Base-by-base conservation (phyloP, 2,888 invertebrate genomes). In the Drosophila setosimentum region DNA sequence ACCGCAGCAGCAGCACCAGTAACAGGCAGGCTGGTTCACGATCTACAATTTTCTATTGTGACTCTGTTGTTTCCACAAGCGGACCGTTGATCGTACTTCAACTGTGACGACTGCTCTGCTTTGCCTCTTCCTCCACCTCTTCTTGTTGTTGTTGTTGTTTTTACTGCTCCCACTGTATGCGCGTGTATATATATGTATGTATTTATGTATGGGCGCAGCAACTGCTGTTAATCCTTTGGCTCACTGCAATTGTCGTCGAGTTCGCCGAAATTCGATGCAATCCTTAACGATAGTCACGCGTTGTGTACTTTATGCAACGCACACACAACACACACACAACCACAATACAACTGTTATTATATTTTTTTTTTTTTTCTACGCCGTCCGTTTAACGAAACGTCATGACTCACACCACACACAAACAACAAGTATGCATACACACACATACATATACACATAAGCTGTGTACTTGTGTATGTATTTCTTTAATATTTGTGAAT, bases 371-470 rank as follows among this genome's bases (percentile, higher is more conserved):
- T 61, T 78, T 83, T 78, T 87, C 68, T 80, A 78, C 82, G 82
- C 73, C 86, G 86, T 83, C 69, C 69, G 73, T 73, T 78, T 64
- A 78, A 69, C 79, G 62, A 78, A 83, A 87, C 80, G 88, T 89
- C 84, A 86, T 85, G 85, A 85, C 85, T 89, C 90, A 88, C 85
- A 88, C 88, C 80, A 85, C 80, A 71, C 59, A 81, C 81, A 83
- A 80, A 76, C 88, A 84, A 82, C 83, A 85, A 87, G 63, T 79
- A 77, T 63, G 65, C 58, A 77, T 61, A 58, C 61, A 73, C 29
- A 55, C 62, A 61, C 30, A 37, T 57, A 49, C 27, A 64, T 50
- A 45, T 32, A 51, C 55, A 60, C 42, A 66, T 63, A 51, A 51
- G 16, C 45, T 45, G 60, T 49, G 45, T 67, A 8, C 48, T 55